Evolutionary conservation across 2,888 invertebrate genomes (phyloP).

Genomic region (Pardosa pseudoannulata): DNA sequence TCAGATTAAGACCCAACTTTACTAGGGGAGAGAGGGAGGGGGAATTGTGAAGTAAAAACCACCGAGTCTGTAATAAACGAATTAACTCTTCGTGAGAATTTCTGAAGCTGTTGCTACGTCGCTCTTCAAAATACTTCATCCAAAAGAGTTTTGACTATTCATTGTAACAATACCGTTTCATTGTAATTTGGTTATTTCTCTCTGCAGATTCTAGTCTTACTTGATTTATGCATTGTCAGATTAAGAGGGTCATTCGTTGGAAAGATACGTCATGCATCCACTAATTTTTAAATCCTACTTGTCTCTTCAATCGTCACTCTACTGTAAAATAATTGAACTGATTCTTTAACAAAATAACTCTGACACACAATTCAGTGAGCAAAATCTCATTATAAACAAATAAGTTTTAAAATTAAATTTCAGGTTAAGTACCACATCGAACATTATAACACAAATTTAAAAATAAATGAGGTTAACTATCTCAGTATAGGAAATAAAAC

Average conservation of each 20-base stretch:
- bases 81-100: conserved; percentile 60
- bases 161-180: conserved; percentile 54
- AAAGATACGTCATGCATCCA: conserved; percentile 50
- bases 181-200: conserved; percentile 47
- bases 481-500: too few species aligned
- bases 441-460: too few species aligned
- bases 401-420: neutral
- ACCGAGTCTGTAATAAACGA: conserved; percentile 46
- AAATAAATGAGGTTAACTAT: too few species aligned
- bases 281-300: conserved; percentile 65
- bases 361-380: neutral
- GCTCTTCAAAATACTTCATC: conserved; percentile 35
- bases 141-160: conserved; percentile 62
- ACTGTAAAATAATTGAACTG: conserved; percentile 63
- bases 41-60: conserved; percentile 53
- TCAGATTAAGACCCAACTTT: conserved; percentile 62
- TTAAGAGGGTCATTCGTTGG: conserved; percentile 39
- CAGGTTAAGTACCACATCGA: neutral
- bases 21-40: conserved; percentile 39
- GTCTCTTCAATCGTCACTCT: conserved; percentile 61
- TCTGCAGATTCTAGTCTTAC: neutral
- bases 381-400: neutral
- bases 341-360: conserved; percentile 12
- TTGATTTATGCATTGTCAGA: conserved; percentile 68
- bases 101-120: conserved; percentile 40